Evolutionary conservation across 2,113 vertebrate species (phyloP).

Genomic region (Thalassarche chlororhynchos): DNA sequence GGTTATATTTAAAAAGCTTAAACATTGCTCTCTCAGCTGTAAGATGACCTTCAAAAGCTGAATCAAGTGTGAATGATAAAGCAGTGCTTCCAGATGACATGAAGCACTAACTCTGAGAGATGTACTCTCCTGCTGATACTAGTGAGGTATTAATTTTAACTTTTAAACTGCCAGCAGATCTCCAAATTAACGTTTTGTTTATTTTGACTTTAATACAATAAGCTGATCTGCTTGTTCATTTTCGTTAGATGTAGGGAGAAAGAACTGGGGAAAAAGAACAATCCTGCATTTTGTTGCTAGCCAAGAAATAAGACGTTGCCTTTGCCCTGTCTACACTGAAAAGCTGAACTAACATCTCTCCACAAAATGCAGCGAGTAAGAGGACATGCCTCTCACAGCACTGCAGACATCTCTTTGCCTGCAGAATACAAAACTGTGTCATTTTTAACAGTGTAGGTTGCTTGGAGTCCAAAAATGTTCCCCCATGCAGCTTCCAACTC

Average conservation of each 20-base stretch:
- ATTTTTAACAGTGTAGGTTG: not conserved
- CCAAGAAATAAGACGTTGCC: not conserved
- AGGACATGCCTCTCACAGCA: not conserved
- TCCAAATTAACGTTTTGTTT: not conserved
- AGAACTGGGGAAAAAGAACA: not conserved
- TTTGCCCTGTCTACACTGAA: not conserved
- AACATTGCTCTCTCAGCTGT: not conserved
- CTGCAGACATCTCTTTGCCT: not conserved
- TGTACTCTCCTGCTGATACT: not conserved
- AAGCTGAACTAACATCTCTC: not conserved
- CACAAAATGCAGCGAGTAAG: not conserved
- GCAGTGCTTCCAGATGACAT: not conserved
- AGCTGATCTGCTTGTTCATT: not conserved
- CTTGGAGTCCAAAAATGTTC: not conserved
- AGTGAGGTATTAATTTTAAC: not conserved
- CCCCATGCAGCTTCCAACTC: not conserved
- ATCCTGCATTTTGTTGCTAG: not conserved
- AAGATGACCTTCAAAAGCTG: slow-evolving; percentile 48
- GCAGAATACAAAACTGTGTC: not conserved
- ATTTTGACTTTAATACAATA: not conserved
- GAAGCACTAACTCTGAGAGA: not conserved
- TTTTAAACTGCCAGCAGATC: not conserved
- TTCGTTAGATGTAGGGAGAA: not conserved
- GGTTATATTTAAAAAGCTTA: not conserved
- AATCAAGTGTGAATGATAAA: not conserved